Conservation (phyloP, 2,113 vertebrate genomes). For the Abramis brama region DNA sequence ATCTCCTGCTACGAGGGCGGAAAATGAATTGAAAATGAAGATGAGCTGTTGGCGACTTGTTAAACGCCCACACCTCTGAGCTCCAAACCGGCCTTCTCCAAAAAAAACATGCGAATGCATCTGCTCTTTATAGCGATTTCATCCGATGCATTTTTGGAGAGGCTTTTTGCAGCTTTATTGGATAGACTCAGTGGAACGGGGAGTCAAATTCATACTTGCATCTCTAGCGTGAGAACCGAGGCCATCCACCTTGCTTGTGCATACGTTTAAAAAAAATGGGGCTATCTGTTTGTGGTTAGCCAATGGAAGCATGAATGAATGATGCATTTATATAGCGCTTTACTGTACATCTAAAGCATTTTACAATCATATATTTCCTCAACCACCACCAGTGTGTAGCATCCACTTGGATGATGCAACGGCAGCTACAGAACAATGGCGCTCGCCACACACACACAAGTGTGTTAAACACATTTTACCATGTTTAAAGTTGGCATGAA, state of each 20-base stretch:
- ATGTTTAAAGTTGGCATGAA: neutral
- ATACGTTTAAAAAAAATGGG: neutral
- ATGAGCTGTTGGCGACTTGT: constrained; percentile 50
- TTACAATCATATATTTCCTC: no score
- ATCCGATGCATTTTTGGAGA: neutral
- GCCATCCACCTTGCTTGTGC: neutral
- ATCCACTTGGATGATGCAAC: no score
- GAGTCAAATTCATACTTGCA: neutral
- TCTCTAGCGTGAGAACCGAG: neutral
- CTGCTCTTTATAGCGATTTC: constrained; percentile 25
- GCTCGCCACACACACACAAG: no score
- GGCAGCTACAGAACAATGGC: no score
- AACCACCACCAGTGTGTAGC: no score
- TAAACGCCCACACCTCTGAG: constrained; percentile 50
- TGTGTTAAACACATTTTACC: neutral
- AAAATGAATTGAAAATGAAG: constrained; percentile 59
- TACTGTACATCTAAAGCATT: no score
- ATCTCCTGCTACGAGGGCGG: constrained; percentile 49
- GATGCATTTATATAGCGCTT: no score
- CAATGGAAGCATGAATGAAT: neutral
- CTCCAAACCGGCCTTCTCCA: constrained; percentile 36
- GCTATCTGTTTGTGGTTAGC: neutral
- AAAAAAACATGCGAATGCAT: constrained; percentile 46
- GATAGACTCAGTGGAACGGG: neutral
- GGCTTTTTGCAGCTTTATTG: neutral